Evolutionary conservation across 1,140 invertebrate species (phyloP).

Genomic region (honey bee (Apis mellifera)): Amel_HAv3.1 CM009944.2:10031501-10032000

Average conservation of each 20-base stretch:
- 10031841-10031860: background rate
- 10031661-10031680: conserved; percentile 18
- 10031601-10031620: background rate
- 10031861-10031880: conserved; percentile 47
- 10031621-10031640: conserved; percentile 3
- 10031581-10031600: conserved; percentile 12
- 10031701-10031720: background rate
- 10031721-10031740: conserved; percentile 4
- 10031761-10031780: background rate
- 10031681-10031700: background rate
- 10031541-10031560: background rate
- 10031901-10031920: conserved; percentile 45
- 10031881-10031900: conserved; percentile 63
- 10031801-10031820: background rate
- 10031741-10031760: background rate
- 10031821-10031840: background rate
- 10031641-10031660: background rate
- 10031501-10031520: background rate
- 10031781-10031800: background rate
- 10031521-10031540: background rate
- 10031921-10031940: conserved; percentile 50
- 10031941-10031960: conserved; percentile 48
- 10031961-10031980: conserved; percentile 50
- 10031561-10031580: background rate
- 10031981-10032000: conserved; percentile 42